Percentiles rank a stretch among this genome's conserved stretches.
These are phyloP conservation scores for Vanessa tameamea DNA, from an alignment of 1,140 invertebrate genomes.

Conservation along the genomic window DNA sequence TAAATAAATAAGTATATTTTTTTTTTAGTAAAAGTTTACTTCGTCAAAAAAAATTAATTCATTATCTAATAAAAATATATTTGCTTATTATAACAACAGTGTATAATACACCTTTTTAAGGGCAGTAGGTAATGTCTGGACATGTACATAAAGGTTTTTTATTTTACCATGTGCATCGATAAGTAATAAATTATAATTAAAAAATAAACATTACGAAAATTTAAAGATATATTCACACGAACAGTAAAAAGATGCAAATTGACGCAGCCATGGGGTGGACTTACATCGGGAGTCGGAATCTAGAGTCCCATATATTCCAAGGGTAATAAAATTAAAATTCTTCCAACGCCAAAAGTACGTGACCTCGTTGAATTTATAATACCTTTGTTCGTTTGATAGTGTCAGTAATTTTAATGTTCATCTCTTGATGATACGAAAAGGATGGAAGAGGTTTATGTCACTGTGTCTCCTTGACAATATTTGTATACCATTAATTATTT, in stretches of 20 bases:
- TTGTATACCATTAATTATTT: too few relatives aligned
- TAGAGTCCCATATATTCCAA: slow-evolving; percentile 18
- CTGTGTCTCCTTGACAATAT: too few relatives aligned
- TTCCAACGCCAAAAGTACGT: slow-evolving; percentile 18
- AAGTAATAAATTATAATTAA: neutral
- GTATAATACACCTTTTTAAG: too few relatives aligned
- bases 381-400: slow-evolving; percentile 12
- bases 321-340: slow-evolving; percentile 28
- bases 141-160: too few relatives aligned
- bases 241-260: slow-evolving; percentile 20
- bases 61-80: too few relatives aligned
- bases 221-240: neutral
- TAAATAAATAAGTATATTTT: too few relatives aligned
- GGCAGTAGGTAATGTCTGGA: too few relatives aligned
- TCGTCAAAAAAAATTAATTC: too few relatives aligned
- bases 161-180: too few relatives aligned
- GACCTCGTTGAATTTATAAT: slow-evolving; percentile 29
- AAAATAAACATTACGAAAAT: neutral
- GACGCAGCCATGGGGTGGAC: slow-evolving; percentile 11
- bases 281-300: slow-evolving; percentile 9
- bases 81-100: too few relatives aligned
- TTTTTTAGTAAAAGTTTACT: too few relatives aligned
- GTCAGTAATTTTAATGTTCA: slow-evolving; percentile 12
- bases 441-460: neutral
- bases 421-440: neutral